Evolutionary conservation across 1,140 invertebrate genomes (phyloP), one percentile per base, ranked within the genome.

Genomic region (Galleria mellonella): DNA sequence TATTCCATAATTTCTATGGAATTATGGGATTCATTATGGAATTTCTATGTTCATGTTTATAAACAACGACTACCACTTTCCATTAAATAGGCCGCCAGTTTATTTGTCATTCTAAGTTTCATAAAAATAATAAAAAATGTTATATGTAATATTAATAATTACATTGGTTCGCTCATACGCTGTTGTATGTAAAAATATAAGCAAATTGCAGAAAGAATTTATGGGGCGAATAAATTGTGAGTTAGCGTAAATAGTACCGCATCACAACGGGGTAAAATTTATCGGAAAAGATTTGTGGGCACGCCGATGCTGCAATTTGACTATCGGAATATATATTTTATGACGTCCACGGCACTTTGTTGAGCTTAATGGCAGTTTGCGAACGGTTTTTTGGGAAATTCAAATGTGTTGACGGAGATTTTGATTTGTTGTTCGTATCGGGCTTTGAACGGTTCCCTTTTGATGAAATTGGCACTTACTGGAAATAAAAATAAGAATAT

Each of bases 241-340:
- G 57, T 60, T 49, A 29, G 37, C 55, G 53, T 50, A 47, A 50
- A 63, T 64, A 47, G 60, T 62, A 66, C 53, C 31, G 23, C 6
- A 23, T 6, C 17, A 43, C 12, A 47, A n/a, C 37, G 28, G 41
- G 40, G 40, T 47, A 72, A 74, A 78, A 82, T 78, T 75, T 82
- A 78, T 78, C 62, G 73, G 50, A 63, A 72, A 75, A 78, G 69
- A 78, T 78, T 74, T 82, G 69, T 78, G 65, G 57, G 52, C 55
- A 38, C 56, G 68, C 65, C 68, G 65, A 71, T 77, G 66, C 73
- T 66, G 77, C 77, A 78, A 78, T 76, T 82, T 72, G 74, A 74
- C 69, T 82, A 74, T 76, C 77, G 73, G 67, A 67, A 81, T 72
- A 81, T 76, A 82, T 78, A 77, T 76, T 82, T 76, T 74, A 77